phyloP scores from a whole-genome alignment of 2,113 vertebrate genomes.

The Lutjanus erythropterus region DNA sequence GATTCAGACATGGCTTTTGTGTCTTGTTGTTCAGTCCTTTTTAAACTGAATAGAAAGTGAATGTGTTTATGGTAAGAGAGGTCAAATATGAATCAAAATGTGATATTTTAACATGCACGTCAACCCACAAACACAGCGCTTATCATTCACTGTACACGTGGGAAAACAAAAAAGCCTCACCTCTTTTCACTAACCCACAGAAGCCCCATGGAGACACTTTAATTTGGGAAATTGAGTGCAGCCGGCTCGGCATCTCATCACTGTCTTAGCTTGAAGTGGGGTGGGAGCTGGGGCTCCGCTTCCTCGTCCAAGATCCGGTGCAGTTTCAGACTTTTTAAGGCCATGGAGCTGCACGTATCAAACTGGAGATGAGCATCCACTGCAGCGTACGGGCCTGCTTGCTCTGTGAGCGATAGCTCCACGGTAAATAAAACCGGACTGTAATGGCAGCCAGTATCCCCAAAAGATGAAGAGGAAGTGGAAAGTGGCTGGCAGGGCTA shows the following conservation, averaged over 20 bases:
- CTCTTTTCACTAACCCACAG: conserved; percentile 1
- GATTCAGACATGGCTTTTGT: not conserved
- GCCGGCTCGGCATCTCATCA: conserved; percentile 48
- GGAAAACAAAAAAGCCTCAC: conserved; percentile 6
- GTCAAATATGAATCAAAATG: not conserved
- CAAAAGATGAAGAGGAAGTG: conserved; percentile 20
- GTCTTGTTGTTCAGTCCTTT: not conserved
- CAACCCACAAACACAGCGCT: not conserved
- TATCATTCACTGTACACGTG: not conserved
- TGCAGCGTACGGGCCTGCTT: not conserved
- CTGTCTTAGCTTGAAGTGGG: conserved; percentile 38
- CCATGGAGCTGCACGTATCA: not conserved
- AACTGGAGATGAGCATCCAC: not conserved
- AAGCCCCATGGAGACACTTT: conserved; percentile 44
- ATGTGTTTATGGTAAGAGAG: not conserved
- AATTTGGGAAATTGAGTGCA: conserved; percentile 55
- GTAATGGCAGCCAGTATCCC: conserved; percentile 1
- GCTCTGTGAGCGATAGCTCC: conserved; percentile 13
- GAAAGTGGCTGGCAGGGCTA: not conserved
- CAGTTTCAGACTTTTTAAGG: conserved; percentile 27
- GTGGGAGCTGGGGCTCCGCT: not conserved
- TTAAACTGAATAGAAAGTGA: not conserved
- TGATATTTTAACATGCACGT: not conserved
- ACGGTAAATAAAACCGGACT: conserved; percentile 31
- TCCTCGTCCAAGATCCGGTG: conserved; percentile 17